Evolutionary conservation across 2,888 invertebrate genomes (phyloP), one percentile per base, ranked within the genome.

Genomic region (Mythimna lalbum): DNA sequence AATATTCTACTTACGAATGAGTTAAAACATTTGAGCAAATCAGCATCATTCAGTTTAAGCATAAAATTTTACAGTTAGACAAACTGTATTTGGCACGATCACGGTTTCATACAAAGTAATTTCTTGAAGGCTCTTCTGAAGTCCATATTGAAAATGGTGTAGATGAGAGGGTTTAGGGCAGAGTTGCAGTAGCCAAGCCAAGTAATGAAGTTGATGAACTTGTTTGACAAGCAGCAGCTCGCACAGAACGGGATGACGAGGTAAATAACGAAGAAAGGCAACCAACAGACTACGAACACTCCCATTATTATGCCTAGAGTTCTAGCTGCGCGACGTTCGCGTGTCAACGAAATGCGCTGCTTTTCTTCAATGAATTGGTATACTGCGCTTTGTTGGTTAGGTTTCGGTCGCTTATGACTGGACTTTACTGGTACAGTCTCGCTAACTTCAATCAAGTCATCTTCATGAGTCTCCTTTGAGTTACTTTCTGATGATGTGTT

Each of bases 281-380:
- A 96, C 99, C 99, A 99, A 93, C 99, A 99, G 14, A 99, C 97
- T 61, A 99, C 99, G 91, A 99, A 99, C 0, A 99, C 99, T 7
- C 99, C 99, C 98, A 99, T 99, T 72, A 99, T 99, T 69, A 99
- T 99, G 31, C 99, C 99, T 4, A 99, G 96, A 0, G 99, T 99
- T 65, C 99, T 96, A 0, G 99, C 99, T 0, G 99, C 99, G 53
- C 99, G 97, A 68, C 99, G 96, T 91, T 99, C 99, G 89, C 99
- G 98, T 2, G 99, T 99, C 76, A 99, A 93, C 0, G 99, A 99
- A 85, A 99, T 98, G 80, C 98, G 97, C 91, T 98, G 98, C 82
- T 98, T 98, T 89, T 98, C 98, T 93, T 98, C 98, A 87, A 98
- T 98, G 90, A 98, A 98, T 89, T 98, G 98, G 89, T 98, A 98